Conservation (phyloP, 2,797 vertebrate genomes). For the Dryobates pubescens region DNA sequence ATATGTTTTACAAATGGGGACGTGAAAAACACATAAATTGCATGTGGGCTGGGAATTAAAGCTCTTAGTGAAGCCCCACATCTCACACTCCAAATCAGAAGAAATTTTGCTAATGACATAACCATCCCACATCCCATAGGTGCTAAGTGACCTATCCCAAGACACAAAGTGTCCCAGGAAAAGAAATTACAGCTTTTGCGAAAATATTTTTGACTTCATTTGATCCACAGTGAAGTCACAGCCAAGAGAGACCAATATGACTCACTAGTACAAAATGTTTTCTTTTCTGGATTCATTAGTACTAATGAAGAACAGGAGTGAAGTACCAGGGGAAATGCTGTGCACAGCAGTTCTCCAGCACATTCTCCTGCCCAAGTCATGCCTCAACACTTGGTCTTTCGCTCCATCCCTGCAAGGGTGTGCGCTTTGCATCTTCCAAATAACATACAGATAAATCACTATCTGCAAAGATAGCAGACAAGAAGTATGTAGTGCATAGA, state of each 20-base stretch:
- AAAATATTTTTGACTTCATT: constrained; percentile 20
- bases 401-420: not conserved
- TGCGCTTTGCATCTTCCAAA: not conserved
- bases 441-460: not conserved
- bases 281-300: constrained; percentile 54
- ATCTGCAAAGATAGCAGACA: not conserved
- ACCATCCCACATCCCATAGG: not conserved
- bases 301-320: constrained; percentile 63
- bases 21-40: not conserved
- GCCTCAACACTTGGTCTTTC: constrained; percentile 7
- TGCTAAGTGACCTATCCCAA: not conserved
- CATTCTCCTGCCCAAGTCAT: not conserved
- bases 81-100: not conserved
- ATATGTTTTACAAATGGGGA: not conserved
- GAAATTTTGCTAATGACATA: not conserved
- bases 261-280: constrained; percentile 43
- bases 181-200: constrained; percentile 16
- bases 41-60: not conserved
- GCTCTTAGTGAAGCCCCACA: not conserved
- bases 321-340: constrained; percentile 32
- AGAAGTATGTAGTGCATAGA: not conserved
- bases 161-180: not conserved
- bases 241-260: constrained; percentile 37
- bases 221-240: constrained; percentile 16
- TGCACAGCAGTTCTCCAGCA: not conserved